phyloP scores from a whole-genome alignment of 2,888 invertebrate genomes.

The Chymomyza procnemis region DNA sequence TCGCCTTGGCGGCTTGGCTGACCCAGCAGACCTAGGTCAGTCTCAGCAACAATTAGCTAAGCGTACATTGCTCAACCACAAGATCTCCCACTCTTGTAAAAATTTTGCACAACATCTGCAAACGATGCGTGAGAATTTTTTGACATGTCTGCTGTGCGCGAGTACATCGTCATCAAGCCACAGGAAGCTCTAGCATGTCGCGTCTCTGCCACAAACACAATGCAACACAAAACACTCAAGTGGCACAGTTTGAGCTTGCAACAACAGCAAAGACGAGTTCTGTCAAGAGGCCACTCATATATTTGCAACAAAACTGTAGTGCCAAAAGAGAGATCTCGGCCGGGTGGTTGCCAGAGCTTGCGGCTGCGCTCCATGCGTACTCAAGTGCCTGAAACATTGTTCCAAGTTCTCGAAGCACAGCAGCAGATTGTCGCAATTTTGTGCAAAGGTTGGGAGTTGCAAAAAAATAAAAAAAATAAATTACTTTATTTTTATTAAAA shows the following conservation, averaged over 20 bases:
- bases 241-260: constrained; percentile 59
- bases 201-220: constrained; percentile 45
- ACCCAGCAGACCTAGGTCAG: neutral
- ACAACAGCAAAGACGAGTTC: constrained; percentile 47
- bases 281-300: constrained; percentile 73
- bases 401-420: constrained; percentile 25
- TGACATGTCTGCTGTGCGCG: neutral
- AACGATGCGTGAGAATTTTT: neutral
- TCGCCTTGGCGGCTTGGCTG: constrained; percentile 18
- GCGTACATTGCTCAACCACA: neutral
- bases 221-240: constrained; percentile 40
- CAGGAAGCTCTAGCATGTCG: constrained; percentile 59
- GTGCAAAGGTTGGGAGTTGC: neutral
- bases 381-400: constrained; percentile 59
- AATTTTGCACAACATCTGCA: neutral
- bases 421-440: constrained; percentile 58
- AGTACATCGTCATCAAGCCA: constrained; percentile 57
- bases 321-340: constrained; percentile 6
- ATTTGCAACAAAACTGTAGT: constrained; percentile 69
- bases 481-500: constrained; percentile 50
- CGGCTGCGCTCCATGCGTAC: constrained; percentile 59
- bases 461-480: constrained; percentile 24
- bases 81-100: neutral
- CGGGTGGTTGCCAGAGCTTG: constrained; percentile 7
- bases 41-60: neutral